Percentiles rank a stretch among this genome's conserved stretches.
Evolutionary conservation across 2,888 invertebrate genomes (phyloP).

Genomic region (Oscheius sp.): DNA sequence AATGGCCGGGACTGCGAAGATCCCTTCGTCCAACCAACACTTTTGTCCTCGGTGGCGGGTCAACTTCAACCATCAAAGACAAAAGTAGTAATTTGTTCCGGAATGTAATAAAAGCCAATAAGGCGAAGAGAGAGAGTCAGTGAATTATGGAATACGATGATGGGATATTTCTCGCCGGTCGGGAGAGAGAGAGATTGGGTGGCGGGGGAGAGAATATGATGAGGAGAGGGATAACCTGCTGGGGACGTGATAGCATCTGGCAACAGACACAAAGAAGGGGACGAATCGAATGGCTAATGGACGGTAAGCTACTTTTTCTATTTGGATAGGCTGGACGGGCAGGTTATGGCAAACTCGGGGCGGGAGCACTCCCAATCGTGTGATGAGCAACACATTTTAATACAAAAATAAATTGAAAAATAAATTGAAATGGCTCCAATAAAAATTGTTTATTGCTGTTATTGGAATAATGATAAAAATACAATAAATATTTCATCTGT

Average conservation of each 20-base stretch:
- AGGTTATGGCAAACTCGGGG: background rate
- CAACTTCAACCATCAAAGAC: background rate
- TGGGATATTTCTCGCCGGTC: constrained; percentile 32
- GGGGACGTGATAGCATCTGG: constrained; percentile 28
- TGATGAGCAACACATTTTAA: too few relatives aligned
- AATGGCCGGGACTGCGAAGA: constrained; percentile 20
- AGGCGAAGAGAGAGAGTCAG: constrained; percentile 10
- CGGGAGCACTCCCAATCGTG: too few relatives aligned
- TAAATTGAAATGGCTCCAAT: too few relatives aligned
- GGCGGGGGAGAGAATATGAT: background rate
- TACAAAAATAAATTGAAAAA: too few relatives aligned
- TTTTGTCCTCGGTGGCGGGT: background rate
- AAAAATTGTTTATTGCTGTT: constrained; percentile 5
- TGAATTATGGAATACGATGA: constrained; percentile 35
- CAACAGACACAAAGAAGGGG: background rate
- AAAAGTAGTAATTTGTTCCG: constrained; percentile 16
- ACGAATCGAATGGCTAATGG: background rate
- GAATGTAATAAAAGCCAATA: constrained; percentile 28
- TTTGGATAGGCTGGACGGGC: background rate
- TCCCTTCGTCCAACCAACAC: constrained; percentile 4
- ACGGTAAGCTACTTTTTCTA: constrained; percentile 8
- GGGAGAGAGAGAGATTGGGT: background rate
- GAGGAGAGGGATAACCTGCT: background rate
- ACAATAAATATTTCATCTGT: too few relatives aligned
- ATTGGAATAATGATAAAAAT: background rate